Evolutionary conservation across 2,888 invertebrate genomes (phyloP).

Genomic region (Pyrrhia umbra): DNA sequence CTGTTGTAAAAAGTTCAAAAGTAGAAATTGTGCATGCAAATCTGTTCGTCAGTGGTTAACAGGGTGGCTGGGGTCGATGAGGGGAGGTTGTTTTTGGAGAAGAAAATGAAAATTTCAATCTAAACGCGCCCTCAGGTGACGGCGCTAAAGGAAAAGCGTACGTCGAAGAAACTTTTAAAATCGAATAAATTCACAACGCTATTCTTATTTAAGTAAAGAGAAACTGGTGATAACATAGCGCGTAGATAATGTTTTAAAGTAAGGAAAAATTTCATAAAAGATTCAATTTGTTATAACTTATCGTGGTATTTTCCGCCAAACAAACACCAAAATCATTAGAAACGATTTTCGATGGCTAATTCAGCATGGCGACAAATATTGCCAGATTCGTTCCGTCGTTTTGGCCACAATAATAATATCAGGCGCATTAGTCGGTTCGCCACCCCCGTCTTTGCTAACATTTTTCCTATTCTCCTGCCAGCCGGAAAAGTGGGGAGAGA

Average conservation of each 20-base stretch:
- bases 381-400: conserved; percentile 77
- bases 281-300: neutral
- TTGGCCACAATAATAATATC: conserved; percentile 80
- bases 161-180: conserved; percentile 69
- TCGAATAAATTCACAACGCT: conserved; percentile 64
- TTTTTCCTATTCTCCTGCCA: conserved; percentile 69
- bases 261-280: neutral
- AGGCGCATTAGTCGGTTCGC: conserved; percentile 78
- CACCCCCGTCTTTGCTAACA: conserved; percentile 75
- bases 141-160: conserved; percentile 64
- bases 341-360: conserved; percentile 63
- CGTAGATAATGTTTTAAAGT: neutral
- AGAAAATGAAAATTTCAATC: conserved; percentile 88
- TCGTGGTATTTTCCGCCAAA: neutral
- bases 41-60: conserved; percentile 72
- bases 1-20: conserved; percentile 65
- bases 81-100: conserved; percentile 78
- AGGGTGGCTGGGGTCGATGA: conserved; percentile 67
- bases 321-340: conserved; percentile 37
- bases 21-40: conserved; percentile 81
- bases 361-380: conserved; percentile 68
- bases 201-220: conserved; percentile 46
- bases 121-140: conserved; percentile 85
- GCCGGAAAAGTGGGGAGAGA: conserved; percentile 77
- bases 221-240: conserved; percentile 15